Base-by-base conservation (phyloP, 2,888 invertebrate species). In the Himalopsyche anomala region DNA sequence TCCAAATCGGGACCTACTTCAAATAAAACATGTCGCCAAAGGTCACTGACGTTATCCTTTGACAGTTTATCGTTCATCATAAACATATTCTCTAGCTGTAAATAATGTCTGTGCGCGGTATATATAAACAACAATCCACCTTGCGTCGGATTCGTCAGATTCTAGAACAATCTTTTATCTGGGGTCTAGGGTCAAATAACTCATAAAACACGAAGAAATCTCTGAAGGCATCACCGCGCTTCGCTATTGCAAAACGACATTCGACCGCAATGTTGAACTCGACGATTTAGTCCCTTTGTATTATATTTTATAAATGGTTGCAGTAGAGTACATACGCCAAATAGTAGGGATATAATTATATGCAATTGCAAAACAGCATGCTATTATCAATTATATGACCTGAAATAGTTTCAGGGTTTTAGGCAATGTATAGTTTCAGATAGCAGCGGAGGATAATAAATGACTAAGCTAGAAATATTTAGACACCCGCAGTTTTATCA, bases 141-240 rank as follows among this genome's bases (percentile, higher is more conserved):
- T 62, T 62, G 62, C 62, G 62, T 62, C 62, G 15, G 51, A 51
- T 51, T 51, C 19, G 62, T 62, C 19, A 62, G 28, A 62, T 19
- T 62, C 19, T 19, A 62, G 62, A 62, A 19, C 8, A 62, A 62
- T 19, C 19, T 62, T 62, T 62, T 62, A 62, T 62, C 62, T n/a
- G 62, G 5, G 62, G 62, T 62, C 62, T 19, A 19, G 62, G 62
- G 62, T 62, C 62, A 62, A 62, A 62, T 19, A 62, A 62, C 62
- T 19, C 62, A 62, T 62, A 62, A n/a, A 62, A 62, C 15, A 62
- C 28, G 51, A 51, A 62, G 19, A 62, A 51, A 62, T 62, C 19
- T 62, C 28, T 2, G 9, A 62, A 19, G 9, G 11, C 19, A 62
- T 62, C 62, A 11, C 62, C n/a, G 19, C 62, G 19, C 28, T 62